These are phyloP conservation scores for Leucosticte australis DNA, from an alignment of 2,113 vertebrate species.

Conservation along the genomic window DNA sequence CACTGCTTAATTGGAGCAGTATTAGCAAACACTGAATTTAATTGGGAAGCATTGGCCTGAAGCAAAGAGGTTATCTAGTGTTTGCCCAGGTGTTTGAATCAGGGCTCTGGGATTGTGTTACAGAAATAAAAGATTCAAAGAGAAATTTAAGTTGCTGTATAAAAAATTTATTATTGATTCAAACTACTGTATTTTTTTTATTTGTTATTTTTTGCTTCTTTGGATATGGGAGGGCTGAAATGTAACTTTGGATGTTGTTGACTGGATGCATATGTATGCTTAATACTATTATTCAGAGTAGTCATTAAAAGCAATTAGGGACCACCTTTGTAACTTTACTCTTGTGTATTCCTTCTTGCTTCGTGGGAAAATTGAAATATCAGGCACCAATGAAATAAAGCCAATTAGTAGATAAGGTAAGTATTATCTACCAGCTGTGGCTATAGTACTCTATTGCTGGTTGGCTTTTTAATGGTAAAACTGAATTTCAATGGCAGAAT, in stretches of 20 bases:
- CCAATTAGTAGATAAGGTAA: background rate
- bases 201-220: background rate
- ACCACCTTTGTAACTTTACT: background rate
- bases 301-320: background rate
- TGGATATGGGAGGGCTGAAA: fast-evolving
- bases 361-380: background rate
- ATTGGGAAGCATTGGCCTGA: background rate
- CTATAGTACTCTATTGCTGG: background rate
- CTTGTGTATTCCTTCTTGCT: background rate
- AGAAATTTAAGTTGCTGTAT: background rate
- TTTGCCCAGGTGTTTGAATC: background rate
- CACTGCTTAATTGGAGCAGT: background rate
- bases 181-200: background rate
- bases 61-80: background rate
- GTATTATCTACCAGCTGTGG: background rate
- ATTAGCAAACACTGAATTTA: constrained; percentile 14
- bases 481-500: background rate
- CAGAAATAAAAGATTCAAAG: background rate
- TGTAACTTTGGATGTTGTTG: background rate
- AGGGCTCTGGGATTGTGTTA: background rate
- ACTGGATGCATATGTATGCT: background rate
- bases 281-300: background rate
- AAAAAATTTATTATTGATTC: background rate
- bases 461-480: background rate
- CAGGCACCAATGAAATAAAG: background rate